A percentile compares a stretch with the other conserved stretches of the same genome.
Evolutionary conservation across 1,140 invertebrate species (phyloP).

Genomic region (Meloidogyne hapla): DNA sequence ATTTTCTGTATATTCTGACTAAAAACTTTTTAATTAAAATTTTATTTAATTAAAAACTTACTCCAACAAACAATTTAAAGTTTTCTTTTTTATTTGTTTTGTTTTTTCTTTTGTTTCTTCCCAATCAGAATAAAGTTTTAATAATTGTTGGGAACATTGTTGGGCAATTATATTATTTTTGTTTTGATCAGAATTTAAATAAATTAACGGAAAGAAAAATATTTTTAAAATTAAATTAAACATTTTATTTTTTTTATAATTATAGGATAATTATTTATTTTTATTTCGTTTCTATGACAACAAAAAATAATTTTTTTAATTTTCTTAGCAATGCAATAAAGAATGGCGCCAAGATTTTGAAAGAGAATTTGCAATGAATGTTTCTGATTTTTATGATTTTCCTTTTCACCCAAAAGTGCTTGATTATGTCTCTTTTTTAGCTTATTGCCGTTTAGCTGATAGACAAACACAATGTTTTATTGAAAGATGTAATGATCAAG

Average conservation of each 20-base stretch:
- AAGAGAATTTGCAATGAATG: constrained; percentile 46
- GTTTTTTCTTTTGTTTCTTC: neutral
- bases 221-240: neutral
- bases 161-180: neutral
- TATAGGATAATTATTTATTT: neutral
- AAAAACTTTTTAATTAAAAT: too few species aligned
- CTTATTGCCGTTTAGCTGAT: constrained; percentile 59
- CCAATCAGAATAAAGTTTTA: neutral
- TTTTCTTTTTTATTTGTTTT: neutral
- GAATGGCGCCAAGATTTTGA: constrained; percentile 57
- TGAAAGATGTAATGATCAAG: constrained; percentile 57
- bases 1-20: neutral
- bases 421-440: constrained; percentile 48
- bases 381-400: constrained; percentile 62
- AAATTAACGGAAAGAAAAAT: neutral
- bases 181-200: neutral
- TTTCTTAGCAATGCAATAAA: constrained; percentile 56
- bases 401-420: constrained; percentile 61
- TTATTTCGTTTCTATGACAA: constrained; percentile 15
- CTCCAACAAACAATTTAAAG: constrained; percentile 1
- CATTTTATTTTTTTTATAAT: neutral
- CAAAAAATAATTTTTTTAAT: neutral
- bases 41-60: neutral
- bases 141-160: constrained; percentile 3
- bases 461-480: constrained; percentile 60